Evolutionary conservation across 2,888 invertebrate genomes (phyloP).

Genomic region (Rotaria sp.): DNA sequence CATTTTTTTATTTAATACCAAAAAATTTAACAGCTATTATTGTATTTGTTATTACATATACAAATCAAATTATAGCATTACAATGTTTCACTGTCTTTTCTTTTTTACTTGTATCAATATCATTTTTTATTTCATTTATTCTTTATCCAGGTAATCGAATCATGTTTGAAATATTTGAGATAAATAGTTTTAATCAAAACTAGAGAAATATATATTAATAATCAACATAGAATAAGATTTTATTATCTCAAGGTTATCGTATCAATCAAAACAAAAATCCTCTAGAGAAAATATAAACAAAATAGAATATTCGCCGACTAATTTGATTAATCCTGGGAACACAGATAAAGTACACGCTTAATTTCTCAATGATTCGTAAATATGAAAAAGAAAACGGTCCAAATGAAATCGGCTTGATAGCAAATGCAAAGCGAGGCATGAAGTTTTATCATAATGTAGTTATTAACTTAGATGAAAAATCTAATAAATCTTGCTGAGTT

Average conservation of each 20-base stretch:
- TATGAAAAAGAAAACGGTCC: too few relatives aligned
- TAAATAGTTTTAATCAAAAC: too few relatives aligned
- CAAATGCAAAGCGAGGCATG: background rate
- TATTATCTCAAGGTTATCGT: background rate
- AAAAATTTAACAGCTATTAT: conserved; percentile 32
- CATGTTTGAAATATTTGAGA: too few relatives aligned
- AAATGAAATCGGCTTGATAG: background rate
- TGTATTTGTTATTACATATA: conserved; percentile 31
- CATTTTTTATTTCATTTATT: conserved; percentile 4
- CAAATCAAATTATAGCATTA: conserved; percentile 34
- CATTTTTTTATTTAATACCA: conserved; percentile 33
- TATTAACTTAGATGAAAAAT: background rate
- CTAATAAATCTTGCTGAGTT: background rate
- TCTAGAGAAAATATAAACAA: background rate
- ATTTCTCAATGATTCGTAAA: too few relatives aligned
- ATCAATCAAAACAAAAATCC: background rate
- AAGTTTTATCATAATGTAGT: background rate
- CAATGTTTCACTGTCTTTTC: background rate
- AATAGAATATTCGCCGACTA: background rate
- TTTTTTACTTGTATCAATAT: background rate
- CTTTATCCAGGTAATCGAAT: conserved; percentile 9
- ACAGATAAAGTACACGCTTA: background rate
- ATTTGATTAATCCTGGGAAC: background rate
- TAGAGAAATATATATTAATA: too few relatives aligned
- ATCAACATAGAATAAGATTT: too few relatives aligned